Conservation (phyloP, 1,140 invertebrate species). For the Amphibalanus amphitrite region DNA sequence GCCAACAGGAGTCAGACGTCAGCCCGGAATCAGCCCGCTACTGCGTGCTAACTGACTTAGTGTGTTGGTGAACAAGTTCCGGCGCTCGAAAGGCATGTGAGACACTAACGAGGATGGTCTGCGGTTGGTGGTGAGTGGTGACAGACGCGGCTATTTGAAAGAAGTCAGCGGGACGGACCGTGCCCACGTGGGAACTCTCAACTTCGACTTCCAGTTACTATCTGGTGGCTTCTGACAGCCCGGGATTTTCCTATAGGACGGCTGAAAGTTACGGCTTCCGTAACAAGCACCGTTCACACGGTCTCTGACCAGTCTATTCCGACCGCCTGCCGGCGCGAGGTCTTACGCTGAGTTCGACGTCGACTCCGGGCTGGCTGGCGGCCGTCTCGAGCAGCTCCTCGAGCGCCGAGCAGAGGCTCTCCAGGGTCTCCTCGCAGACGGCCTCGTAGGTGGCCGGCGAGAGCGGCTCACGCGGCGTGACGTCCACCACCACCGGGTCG, state of each 20-base stretch:
- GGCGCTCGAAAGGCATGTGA: slow-evolving; percentile 12
- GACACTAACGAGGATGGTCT: slow-evolving; percentile 9
- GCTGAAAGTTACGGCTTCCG: too few species aligned
- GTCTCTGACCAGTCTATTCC: too few species aligned
- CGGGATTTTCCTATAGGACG: too few species aligned
- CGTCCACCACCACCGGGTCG: too few species aligned
- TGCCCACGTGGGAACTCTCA: too few species aligned
- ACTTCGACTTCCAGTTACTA: too few species aligned
- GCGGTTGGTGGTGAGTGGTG: not conserved
- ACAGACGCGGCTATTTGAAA: too few species aligned
- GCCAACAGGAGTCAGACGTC: slow-evolving; percentile 20
- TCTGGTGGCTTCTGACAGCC: too few species aligned
- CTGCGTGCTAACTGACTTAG: too few species aligned
- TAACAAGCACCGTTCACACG: too few species aligned
- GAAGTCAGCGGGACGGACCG: too few species aligned
- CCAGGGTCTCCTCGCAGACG: slow-evolving; percentile 58
- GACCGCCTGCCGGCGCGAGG: not conserved
- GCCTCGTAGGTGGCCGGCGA: slow-evolving; percentile 44
- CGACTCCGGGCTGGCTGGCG: slow-evolving; percentile 38
- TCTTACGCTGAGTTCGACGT: slow-evolving; percentile 59
- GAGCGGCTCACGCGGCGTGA: slow-evolving; percentile 18
- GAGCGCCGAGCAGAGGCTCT: slow-evolving; percentile 61
- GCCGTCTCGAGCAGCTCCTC: slow-evolving; percentile 55
- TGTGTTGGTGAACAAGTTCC: slow-evolving; percentile 6
- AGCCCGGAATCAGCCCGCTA: slow-evolving; percentile 4